These are phyloP conservation scores for Euclidia mi DNA, from an alignment of 2,888 invertebrate genomes.

Conservation along the genomic window DNA sequence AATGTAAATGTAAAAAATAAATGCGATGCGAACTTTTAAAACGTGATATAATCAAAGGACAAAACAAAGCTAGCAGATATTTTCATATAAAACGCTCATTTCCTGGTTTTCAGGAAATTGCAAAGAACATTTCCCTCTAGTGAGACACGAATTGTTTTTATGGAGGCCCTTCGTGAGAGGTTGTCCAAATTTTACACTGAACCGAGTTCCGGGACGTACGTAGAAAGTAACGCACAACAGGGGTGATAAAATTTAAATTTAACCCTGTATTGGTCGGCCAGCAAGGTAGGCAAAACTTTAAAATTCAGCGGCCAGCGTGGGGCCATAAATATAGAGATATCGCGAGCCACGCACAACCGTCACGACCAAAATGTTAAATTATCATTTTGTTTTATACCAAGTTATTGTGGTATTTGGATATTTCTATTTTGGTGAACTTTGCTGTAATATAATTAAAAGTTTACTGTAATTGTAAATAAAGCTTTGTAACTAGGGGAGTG, in stretches of 20 bases:
- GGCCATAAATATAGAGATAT: constrained; percentile 43
- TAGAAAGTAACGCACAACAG: constrained; percentile 14
- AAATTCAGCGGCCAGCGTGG: constrained; percentile 43
- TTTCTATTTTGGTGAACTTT: too few species aligned
- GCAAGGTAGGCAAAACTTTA: constrained; percentile 50
- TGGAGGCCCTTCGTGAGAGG: constrained; percentile 26
- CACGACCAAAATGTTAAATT: background rate
- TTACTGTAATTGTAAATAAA: too few species aligned
- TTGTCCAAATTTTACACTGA: constrained; percentile 17
- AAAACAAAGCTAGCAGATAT: constrained; percentile 15
- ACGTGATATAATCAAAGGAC: constrained; percentile 9
- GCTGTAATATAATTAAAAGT: too few species aligned
- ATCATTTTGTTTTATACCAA: background rate
- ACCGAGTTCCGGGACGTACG: constrained; percentile 7
- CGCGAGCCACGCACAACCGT: constrained; percentile 21
- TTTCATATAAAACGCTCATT: constrained; percentile 31
- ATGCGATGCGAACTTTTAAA: constrained; percentile 4
- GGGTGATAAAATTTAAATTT: constrained; percentile 44
- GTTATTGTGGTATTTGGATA: too few species aligned
- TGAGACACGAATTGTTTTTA: constrained; percentile 39
- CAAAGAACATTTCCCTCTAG: constrained; percentile 28
- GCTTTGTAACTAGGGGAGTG: too few species aligned
- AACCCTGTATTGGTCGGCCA: constrained; percentile 35
- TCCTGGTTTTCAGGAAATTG: constrained; percentile 31
- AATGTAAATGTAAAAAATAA: background rate